A percentile compares a stretch with the other conserved stretches of the same genome.
Evolutionary conservation across 1,140 invertebrate species (phyloP).

Genomic region (Pectinophora gossypiella): DNA sequence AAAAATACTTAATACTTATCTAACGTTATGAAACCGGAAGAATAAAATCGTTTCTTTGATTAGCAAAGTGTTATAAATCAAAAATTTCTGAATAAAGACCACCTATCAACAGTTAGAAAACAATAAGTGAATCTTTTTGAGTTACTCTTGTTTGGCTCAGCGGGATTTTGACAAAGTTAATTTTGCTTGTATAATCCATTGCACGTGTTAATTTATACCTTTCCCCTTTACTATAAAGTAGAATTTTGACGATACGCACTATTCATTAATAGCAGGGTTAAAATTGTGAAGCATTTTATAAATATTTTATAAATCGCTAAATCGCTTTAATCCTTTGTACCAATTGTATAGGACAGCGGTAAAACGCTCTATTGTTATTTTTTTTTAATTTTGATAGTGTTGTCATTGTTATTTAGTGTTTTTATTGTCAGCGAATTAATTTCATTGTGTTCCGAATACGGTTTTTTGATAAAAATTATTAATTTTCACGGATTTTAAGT

Average conservation of each 20-base stretch:
- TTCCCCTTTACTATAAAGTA: too few species aligned
- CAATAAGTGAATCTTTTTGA: slow-evolving; percentile 34
- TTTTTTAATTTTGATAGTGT: slow-evolving; percentile 24
- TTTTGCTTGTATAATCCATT: neutral
- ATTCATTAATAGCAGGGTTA: too few species aligned
- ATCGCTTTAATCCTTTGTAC: slow-evolving; percentile 15
- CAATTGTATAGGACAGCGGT: slow-evolving; percentile 28
- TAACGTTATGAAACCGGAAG: slow-evolving; percentile 24
- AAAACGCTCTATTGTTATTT: slow-evolving; percentile 27
- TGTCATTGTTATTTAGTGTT: slow-evolving; percentile 24
- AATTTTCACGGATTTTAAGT: slow-evolving; percentile 28
- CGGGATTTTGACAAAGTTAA: slow-evolving; percentile 22
- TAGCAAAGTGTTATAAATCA: slow-evolving; percentile 25
- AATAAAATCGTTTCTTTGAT: slow-evolving; percentile 17
- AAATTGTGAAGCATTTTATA: too few species aligned
- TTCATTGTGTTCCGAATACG: slow-evolving; percentile 19
- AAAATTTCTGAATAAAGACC: slow-evolving; percentile 25
- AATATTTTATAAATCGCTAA: neutral
- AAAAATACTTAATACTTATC: too few species aligned
- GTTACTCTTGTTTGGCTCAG: slow-evolving; percentile 32
- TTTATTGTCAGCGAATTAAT: slow-evolving; percentile 29
- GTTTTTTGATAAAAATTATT: slow-evolving; percentile 12
- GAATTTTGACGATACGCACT: too few species aligned
- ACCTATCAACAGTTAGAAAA: slow-evolving; percentile 38
- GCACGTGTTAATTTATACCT: too few species aligned